Evolutionary conservation across 2,113 vertebrate genomes (phyloP).

Genomic region (Scophthalmus maximus): DNA sequence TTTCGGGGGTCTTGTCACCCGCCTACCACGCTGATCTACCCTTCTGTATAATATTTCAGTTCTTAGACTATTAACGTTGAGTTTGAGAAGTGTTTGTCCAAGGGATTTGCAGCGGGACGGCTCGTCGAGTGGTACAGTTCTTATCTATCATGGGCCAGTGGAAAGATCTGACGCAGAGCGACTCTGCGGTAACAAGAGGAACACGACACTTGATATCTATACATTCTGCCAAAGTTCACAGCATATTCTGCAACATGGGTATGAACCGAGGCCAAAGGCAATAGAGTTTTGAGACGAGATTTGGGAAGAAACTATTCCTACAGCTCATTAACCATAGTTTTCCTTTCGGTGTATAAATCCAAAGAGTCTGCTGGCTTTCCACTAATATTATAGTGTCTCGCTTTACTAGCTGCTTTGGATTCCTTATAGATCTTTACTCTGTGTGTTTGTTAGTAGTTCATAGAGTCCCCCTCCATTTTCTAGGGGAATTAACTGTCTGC

Average conservation of each 20-base stretch:
- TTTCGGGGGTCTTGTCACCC: conserved; percentile 26
- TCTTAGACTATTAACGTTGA: conserved; percentile 44
- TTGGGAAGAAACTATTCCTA: conserved; percentile 9
- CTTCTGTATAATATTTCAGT: conserved; percentile 67
- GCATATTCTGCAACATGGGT: conserved; percentile 24
- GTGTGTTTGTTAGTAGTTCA: neutral
- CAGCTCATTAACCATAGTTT: conserved; percentile 32
- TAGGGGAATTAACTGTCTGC: neutral
- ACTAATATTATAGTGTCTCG: neutral
- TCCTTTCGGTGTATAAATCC: conserved; percentile 23
- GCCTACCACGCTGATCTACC: conserved; percentile 39
- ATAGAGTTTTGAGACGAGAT: neutral
- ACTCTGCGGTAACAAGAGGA: conserved; percentile 47
- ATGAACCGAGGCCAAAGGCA: conserved; percentile 45
- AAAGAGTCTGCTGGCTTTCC: neutral
- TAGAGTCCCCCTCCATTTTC: neutral
- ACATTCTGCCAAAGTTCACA: conserved; percentile 65
- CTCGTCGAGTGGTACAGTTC: conserved; percentile 51
- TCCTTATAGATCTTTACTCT: neutral
- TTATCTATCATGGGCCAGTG: conserved; percentile 50
- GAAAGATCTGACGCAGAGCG: conserved; percentile 26
- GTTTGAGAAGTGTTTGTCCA: conserved; percentile 46
- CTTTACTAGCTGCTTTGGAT: neutral
- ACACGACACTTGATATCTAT: conserved; percentile 53
- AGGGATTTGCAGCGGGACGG: conserved; percentile 36